Evolutionary conservation across 1,140 invertebrate genomes (phyloP), one percentile per base, ranked within the genome.

Genomic region (Hirudo medicinalis): DNA sequence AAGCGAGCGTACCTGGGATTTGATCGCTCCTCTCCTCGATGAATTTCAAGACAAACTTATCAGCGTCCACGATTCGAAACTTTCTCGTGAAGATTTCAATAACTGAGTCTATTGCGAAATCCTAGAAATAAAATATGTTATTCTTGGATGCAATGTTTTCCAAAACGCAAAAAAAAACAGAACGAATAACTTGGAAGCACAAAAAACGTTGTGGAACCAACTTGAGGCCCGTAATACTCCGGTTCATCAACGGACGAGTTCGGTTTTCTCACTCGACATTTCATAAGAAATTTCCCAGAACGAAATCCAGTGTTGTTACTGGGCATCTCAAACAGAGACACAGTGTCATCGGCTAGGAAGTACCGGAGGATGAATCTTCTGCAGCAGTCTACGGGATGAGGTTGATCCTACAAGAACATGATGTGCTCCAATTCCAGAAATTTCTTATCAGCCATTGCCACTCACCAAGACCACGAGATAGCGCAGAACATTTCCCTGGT

Each of bases 401-500:
- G 57, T 22, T 63, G 22, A n/a, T 63, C 22, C 57, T 63, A 20
- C 29, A 22, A 32, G 6, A 22, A 36, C 0, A 69, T 54, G 60
- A 19, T 25, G 63, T 54, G 67, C 67, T 53, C 67, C 72, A 63
- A 29, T 25, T 40, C 5, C 40, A 9, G 40, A 20, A 36, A 60
- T 57, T 19, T 71, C 5, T 20, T 71, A 43, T 43, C 20, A n/a
- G 60, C 11, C 25, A 71, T 22, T 68, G 9, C 29, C 13, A 36
- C 40, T 76, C 74, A 81, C 80, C 78, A 82, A 79, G 22, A 80
- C 77, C 22, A 82, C 83, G 72, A 82, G 82, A 76, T 82, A 85
- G 75, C 83, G 76, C 2, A 85, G 77, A 17, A 81, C 78, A 76
- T 80, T 78, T 76, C 87, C 87, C 76, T 91, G 89, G 76, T 89